Evolutionary conservation across 1,140 invertebrate species (phyloP), one percentile per base, ranked within the genome.

Genomic region (Andricus grossulariae): DNA sequence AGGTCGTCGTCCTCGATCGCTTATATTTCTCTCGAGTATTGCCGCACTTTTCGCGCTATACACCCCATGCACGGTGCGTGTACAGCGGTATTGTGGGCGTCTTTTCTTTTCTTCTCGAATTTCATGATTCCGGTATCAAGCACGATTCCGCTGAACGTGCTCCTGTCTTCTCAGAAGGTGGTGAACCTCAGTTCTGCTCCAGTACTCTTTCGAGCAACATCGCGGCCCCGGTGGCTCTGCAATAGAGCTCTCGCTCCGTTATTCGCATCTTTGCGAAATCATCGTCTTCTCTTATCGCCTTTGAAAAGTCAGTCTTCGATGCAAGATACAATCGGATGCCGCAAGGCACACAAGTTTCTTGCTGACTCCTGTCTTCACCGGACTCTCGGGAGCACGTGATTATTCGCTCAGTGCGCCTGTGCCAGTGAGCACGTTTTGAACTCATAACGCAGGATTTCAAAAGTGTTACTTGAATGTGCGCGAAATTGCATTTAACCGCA

Each of bases 181-280:
- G 81, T 80, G 82, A 83, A 86, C 80, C 81, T 88, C 88, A 89
- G 88, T 89, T 88, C 82, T 87, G 87, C 87, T 86, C 87, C 84
- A 87, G 87, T 89, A 87, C 86, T 87, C 88, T 77, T 75, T 81
- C 86, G 72, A 82, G 84, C 82, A 88, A 86, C 87, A 85, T 88
- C 87, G 84, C 79, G 80, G 60, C 3, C 70, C 73, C 57, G 57
- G 21, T 66, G 32, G 57, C 21, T 66, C 21, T 66, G 21, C 71
- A 45, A 45, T 45, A 11, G 55, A 73, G 13, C 71, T 78, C 74
- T 72, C 54, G 72, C 73, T 71, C 75, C 80, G 78, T 82, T 76
- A 80, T 45, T 74, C 76, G 50, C 71, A 70, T 74, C 66, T 54
- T 54, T 0, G 52, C 52, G n/a, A 54, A 54, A 54, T n/a, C n/a